A percentile compares a stretch with the other conserved stretches of the same genome.
These are phyloP conservation scores for Nycticebus coucang DNA, from an alignment of 2,113 vertebrate species.

Conservation along the genomic window DNA sequence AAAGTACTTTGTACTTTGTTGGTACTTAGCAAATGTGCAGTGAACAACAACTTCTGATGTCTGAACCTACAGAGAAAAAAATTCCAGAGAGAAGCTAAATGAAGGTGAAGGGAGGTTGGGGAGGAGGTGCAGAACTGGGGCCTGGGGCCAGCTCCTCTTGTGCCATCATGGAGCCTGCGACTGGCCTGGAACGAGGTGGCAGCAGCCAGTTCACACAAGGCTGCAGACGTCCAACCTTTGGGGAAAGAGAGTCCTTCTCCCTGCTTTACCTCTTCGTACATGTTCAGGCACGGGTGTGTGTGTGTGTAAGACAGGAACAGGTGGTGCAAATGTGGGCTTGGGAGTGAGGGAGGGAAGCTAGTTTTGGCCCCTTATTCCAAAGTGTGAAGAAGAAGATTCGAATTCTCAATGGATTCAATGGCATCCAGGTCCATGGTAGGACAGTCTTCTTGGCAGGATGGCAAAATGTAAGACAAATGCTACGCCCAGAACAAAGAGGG, in stretches of 20 bases:
- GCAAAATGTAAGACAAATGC: background rate
- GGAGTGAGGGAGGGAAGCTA: background rate
- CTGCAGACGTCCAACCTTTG: rapidly evolving
- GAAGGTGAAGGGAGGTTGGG: background rate
- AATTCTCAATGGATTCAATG: background rate
- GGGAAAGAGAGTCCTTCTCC: background rate
- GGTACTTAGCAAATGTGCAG: background rate
- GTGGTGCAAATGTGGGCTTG: background rate
- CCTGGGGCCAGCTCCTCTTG: background rate
- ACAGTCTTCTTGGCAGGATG: background rate
- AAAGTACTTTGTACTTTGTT: background rate
- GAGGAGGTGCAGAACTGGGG: rapidly evolving
- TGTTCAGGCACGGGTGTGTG: background rate
- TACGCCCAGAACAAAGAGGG: background rate
- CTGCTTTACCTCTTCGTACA: background rate
- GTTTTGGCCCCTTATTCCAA: background rate
- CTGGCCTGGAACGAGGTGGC: background rate
- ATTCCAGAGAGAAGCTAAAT: background rate
- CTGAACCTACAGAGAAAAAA: background rate
- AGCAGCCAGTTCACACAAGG: background rate
- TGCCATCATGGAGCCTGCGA: background rate
- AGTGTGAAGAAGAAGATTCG: background rate
- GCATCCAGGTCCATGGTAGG: background rate
- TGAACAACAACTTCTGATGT: background rate
- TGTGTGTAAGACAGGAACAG: background rate